Percentiles rank a stretch among this genome's conserved stretches.
Conservation (phyloP, 2,888 invertebrate genomes). For the Caenorhabditis angaria region DNA sequence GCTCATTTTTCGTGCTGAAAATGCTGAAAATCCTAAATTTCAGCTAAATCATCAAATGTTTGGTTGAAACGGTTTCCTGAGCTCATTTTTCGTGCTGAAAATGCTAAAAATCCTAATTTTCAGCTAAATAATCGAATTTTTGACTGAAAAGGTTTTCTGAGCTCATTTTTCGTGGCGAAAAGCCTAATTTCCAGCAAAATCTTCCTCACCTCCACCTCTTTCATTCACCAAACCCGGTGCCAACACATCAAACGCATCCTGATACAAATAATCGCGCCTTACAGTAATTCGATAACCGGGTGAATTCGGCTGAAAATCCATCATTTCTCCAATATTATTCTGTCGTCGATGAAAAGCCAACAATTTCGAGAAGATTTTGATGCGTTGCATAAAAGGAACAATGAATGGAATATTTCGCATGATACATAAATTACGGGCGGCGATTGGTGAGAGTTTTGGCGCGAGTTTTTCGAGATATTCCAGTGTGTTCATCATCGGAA, state of each 20-base stretch:
- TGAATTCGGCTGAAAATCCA: neutral
- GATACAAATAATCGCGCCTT: slow-evolving; percentile 82
- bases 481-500: slow-evolving; percentile 10
- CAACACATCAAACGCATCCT: slow-evolving; percentile 94
- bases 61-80: too few species aligned
- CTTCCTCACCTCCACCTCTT: too few species aligned
- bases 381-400: slow-evolving; percentile 88
- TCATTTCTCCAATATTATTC: neutral
- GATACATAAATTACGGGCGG: slow-evolving; percentile 85
- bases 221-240: slow-evolving; percentile 74
- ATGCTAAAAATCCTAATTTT: too few species aligned
- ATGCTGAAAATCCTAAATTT: too few species aligned
- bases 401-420: slow-evolving; percentile 92
- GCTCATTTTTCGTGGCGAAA: too few species aligned
- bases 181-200: too few species aligned
- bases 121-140: too few species aligned
- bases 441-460: slow-evolving; percentile 76
- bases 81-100: too few species aligned
- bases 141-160: too few species aligned
- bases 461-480: neutral
- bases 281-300: slow-evolving; percentile 56
- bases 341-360: neutral
- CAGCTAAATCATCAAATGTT: too few species aligned
- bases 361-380: slow-evolving; percentile 8
- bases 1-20: too few species aligned